Evolutionary conservation across 1,140 invertebrate genomes (phyloP).

Genomic region (Trypoxylus dichotomus): DNA sequence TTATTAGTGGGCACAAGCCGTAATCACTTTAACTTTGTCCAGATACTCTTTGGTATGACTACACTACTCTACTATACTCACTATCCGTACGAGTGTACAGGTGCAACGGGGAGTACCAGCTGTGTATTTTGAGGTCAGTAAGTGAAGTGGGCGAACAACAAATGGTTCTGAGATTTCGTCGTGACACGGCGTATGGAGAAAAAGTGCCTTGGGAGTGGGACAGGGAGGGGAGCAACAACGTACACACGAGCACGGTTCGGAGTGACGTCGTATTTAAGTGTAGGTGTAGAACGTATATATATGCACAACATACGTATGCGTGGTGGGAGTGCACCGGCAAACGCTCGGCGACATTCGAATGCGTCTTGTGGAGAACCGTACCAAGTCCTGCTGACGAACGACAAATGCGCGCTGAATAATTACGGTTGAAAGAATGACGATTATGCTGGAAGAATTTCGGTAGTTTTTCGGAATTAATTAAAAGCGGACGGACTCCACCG

Average conservation of each 20-base stretch:
- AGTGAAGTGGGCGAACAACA: constrained; percentile 18
- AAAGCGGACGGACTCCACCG: background rate
- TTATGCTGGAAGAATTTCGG: background rate
- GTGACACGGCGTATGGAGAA: background rate
- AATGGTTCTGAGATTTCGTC: constrained; percentile 7
- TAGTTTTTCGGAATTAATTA: constrained; percentile 3
- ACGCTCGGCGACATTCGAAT: background rate
- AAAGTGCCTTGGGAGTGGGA: background rate
- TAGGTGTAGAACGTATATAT: background rate
- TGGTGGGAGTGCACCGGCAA: background rate
- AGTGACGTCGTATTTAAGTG: background rate
- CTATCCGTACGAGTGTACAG: background rate
- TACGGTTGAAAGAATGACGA: background rate
- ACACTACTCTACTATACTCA: background rate
- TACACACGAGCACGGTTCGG: background rate
- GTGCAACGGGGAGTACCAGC: constrained; percentile 4
- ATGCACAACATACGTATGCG: no score
- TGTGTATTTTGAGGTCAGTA: constrained; percentile 24
- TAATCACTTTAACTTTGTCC: background rate
- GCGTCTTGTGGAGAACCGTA: background rate
- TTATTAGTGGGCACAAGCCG: no score
- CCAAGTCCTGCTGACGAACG: background rate
- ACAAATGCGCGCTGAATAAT: background rate
- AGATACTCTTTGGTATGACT: background rate
- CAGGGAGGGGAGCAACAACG: background rate